Evolutionary conservation across 92 coral and sea anemone genomes (phyloP).

Genomic region (Blastomussa wellsi): DNA sequence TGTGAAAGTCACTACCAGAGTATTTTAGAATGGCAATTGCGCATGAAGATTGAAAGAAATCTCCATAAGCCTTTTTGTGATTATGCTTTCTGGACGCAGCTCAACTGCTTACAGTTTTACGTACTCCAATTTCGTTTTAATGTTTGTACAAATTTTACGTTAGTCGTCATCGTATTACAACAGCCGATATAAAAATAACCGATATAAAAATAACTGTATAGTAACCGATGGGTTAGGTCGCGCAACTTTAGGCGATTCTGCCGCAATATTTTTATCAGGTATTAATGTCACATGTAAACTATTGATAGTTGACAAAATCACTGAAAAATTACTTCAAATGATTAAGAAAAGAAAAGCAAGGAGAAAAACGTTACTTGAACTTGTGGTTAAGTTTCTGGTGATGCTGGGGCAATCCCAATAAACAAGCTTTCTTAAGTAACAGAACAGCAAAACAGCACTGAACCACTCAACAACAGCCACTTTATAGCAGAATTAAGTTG

Average conservation of each 20-base stretch:
- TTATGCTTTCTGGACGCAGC: background rate
- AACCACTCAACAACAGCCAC: too few relatives aligned
- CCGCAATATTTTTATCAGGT: background rate
- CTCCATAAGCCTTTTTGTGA: background rate
- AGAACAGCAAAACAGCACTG: too few relatives aligned
- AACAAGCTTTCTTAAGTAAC: too few relatives aligned
- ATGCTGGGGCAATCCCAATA: too few relatives aligned
- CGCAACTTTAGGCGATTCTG: background rate
- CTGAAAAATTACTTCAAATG: background rate
- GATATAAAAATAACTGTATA: background rate
- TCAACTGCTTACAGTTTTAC: background rate
- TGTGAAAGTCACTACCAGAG: background rate
- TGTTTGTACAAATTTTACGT: conserved; percentile 1
- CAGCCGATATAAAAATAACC: conserved; percentile 23
- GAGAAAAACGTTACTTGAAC: too few relatives aligned
- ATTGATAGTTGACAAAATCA: background rate
- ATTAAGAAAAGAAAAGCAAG: background rate
- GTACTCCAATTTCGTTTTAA: background rate
- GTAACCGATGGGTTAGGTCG: background rate
- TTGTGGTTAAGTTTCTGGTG: too few relatives aligned
- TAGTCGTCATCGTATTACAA: background rate
- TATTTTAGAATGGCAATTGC: background rate
- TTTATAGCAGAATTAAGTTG: too few relatives aligned
- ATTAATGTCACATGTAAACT: background rate
- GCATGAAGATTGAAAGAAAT: background rate